Evolutionary conservation across 2,797 vertebrate genomes (phyloP), one percentile per base, ranked within the genome.

Genomic region (Sebastes itinus): DNA sequence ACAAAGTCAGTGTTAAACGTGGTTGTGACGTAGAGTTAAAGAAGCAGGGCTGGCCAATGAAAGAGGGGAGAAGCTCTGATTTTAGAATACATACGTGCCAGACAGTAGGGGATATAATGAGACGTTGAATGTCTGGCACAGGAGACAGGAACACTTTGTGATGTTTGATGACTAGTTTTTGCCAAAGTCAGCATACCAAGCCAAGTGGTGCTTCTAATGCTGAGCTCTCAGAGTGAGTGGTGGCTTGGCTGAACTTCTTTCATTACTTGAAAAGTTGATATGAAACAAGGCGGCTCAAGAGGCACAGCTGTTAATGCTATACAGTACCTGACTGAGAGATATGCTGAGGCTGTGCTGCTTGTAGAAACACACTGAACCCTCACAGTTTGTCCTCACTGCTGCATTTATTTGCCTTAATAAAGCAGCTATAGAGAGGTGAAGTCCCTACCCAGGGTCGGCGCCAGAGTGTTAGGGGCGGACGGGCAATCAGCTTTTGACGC

Each of bases 281-380:
- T 81, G 46, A 92, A 87, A 89, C 70, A 68, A 71, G 38, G 32
- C 71, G 16, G 79, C 60, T 91, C 84, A 78, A 88, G 78, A 89
- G 75, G 65, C 87, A 75, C 93, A 93, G 91, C 92, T 93, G 90
- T 86, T 89, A 84, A 86, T 80, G 76, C 75, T 69, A 62, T 75
- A 83, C 62, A 25, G 60, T 32, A 42, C 33, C 67, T 72, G 80
- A 74, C 14, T 64, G 79, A 86, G 78, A 81, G 75, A 90, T 78
- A 58, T 71, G 73, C 88, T 86, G 77, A 81, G 62, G 55, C 62
- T 59, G 64, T 54, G 33, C 55, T 72, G 70, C 66, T 52, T 30
- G 9, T 67, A 77, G 46, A 80, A 81, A 81, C 61, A 71, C n/a
- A 70, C 25, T n/a, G 49, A 77, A 46, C 72, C 64, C 61, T 66